These are phyloP conservation scores for Linyphia triangularis DNA, from an alignment of 2,888 invertebrate genomes.

Conservation along the genomic window DNA sequence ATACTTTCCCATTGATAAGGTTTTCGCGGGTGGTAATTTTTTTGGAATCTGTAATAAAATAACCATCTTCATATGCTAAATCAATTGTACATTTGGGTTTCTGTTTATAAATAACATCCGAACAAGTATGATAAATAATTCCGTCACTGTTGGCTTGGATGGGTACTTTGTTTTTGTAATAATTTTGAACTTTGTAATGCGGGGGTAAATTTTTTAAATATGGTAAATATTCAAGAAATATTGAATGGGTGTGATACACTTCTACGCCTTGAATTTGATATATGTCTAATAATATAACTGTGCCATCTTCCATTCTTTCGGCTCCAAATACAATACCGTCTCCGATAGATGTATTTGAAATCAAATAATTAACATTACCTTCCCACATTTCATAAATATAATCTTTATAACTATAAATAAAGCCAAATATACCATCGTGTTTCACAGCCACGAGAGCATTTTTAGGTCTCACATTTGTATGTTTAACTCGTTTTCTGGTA, in stretches of 20 bases:
- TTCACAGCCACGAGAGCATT: conserved; percentile 15
- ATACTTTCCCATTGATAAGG: neutral
- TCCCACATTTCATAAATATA: conserved; percentile 45
- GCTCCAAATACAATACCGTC: conserved; percentile 39
- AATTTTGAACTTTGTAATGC: conserved; percentile 17
- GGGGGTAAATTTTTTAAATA: conserved; percentile 1
- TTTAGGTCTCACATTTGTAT: neutral
- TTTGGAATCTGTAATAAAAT: conserved; percentile 11
- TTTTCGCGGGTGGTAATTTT: neutral
- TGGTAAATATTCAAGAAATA: conserved; percentile 4
- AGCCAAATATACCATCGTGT: conserved; percentile 43
- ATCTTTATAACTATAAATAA: conserved; percentile 22
- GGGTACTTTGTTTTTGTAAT: neutral
- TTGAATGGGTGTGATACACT: neutral
- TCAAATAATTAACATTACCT: neutral
- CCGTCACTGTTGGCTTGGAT: neutral
- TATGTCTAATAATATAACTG: conserved; percentile 11
- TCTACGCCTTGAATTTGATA: conserved; percentile 17
- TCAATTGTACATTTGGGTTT: conserved; percentile 12
- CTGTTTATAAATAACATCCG: conserved; percentile 10
- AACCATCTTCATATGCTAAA: conserved; percentile 15
- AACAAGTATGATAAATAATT: neutral
- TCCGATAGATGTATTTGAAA: conserved; percentile 6
- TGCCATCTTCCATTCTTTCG: conserved; percentile 10
- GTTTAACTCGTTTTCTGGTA: neutral